phyloP scores from a whole-genome alignment of 1,140 invertebrate species.

The Drosophila miranda region DNA sequence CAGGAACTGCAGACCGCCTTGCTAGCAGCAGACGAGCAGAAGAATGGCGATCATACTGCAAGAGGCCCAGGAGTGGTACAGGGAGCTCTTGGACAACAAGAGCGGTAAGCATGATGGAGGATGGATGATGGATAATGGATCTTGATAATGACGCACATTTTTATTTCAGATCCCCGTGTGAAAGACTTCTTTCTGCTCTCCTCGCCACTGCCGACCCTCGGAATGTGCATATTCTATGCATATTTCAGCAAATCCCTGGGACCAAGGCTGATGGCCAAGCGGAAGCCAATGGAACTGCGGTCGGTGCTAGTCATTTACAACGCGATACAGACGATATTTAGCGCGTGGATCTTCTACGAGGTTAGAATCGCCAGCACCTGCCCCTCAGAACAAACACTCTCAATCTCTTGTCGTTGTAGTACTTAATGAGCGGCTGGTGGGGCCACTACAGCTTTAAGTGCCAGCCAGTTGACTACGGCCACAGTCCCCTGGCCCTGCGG shows the following conservation, averaged over 20 bases:
- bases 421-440: constrained; percentile 93
- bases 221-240: constrained; percentile 92
- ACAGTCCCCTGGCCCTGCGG: constrained; percentile 91
- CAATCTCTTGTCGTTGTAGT: constrained; percentile 84
- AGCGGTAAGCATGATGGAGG: constrained; percentile 86
- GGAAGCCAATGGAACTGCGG: constrained; percentile 93
- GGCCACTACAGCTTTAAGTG: constrained; percentile 95
- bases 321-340: constrained; percentile 93
- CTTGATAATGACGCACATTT: constrained; percentile 27
- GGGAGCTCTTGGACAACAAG: constrained; percentile 90
- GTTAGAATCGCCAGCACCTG: constrained; percentile 82
- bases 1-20: too few species aligned
- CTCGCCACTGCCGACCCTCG: constrained; percentile 93
- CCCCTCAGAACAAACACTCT: background rate
- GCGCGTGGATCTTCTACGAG: constrained; percentile 96
- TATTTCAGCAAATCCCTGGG: constrained; percentile 93
- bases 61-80: constrained; percentile 88
- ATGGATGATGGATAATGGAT: too few species aligned
- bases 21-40: constrained; percentile 12
- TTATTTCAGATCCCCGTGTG: constrained; percentile 91
- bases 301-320: constrained; percentile 94
- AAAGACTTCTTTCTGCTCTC: constrained; percentile 95
- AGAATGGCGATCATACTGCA: constrained; percentile 83
- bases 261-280: constrained; percentile 93
- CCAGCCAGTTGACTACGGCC: constrained; percentile 96